Conservation (phyloP, 2,888 invertebrate species). For the Yponomeuta plumbellus region DNA sequence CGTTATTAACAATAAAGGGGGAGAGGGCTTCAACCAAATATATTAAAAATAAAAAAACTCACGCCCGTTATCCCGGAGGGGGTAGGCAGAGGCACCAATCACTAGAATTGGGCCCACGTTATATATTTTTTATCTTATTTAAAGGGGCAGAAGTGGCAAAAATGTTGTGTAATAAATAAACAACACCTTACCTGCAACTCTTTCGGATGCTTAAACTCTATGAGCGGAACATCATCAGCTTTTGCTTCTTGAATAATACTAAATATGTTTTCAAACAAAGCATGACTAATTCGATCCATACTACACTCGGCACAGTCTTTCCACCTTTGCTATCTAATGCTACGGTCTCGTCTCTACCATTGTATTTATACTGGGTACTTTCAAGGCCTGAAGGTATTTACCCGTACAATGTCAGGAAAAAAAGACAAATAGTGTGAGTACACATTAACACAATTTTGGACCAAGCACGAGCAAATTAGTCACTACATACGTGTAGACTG, state of each 20-base stretch:
- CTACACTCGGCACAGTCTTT: neutral
- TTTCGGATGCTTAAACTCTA: conserved; percentile 81
- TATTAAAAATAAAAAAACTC: too few relatives aligned
- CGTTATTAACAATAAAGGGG: too few relatives aligned
- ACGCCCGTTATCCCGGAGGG: too few relatives aligned
- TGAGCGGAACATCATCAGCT: conserved; percentile 38
- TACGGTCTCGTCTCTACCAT: neutral
- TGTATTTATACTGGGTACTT: neutral
- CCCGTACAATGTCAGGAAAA: neutral
- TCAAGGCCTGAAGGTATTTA: neutral
- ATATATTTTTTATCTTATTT: too few relatives aligned
- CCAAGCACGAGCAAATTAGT: too few relatives aligned
- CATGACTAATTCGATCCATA: conserved; percentile 35
- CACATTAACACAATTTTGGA: too few relatives aligned
- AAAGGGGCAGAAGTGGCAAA: too few relatives aligned
- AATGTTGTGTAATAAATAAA: too few relatives aligned
- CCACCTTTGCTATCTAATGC: neutral
- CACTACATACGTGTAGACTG: too few relatives aligned
- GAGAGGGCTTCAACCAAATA: too few relatives aligned
- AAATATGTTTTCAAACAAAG: conserved; percentile 54
- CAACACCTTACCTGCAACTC: conserved; percentile 77
- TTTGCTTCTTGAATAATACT: conserved; percentile 51
- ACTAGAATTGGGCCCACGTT: too few relatives aligned
- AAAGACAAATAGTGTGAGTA: neutral
- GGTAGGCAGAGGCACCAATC: too few relatives aligned